Base-by-base conservation (phyloP, 2,888 invertebrate genomes). In the Euproctis similis region DNA sequence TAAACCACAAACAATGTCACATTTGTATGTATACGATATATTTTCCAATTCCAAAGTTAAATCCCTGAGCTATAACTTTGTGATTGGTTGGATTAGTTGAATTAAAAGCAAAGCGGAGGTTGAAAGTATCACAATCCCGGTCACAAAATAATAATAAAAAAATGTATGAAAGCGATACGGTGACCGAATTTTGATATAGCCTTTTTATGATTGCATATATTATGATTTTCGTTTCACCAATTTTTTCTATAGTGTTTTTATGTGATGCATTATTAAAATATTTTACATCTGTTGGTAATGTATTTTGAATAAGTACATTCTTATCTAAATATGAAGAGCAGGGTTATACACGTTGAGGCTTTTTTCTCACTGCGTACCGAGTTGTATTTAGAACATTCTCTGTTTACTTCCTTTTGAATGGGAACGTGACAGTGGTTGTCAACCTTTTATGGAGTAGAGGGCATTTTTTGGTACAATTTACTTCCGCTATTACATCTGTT, bases 81-180 rank as follows among this genome's bases (percentile, higher is more conserved):
- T 45, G 47, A 47, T 47, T 47, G 48, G 35, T 34, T 20, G 42
- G 48, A 47, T 48, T 47, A 48, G 35, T 36, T 30, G 49, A 46
- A 50, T 49, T 44, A 49, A 40, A 50, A 40, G 19, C 22, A 30
- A 38, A 42, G 39, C 34, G 42, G 31, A 38, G 25, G 39, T 28
- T 31, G 32, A 44, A 44, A 46, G 29, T 38, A 27, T 27, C 36
- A 14, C 25, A 34, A 43, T 46, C 26, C 49, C 13, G 25, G 44
- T 46, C 49, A 49, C 46, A 50, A 20, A n/a, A n/a, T n/a, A n/a
- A n/a, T n/a, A n/a, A n/a, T n/a, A n/a, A n/a, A n/a, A 28, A 14
- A 21, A 20, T 31, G 31, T 39, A 41, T 49, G 39, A n/a, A n/a
- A 46, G 32, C 37, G 39, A 49, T 38, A 43, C 37, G 32, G 37